Conservation (phyloP, 2,113 vertebrate genomes). For the Actenoides hombroni region DNA sequence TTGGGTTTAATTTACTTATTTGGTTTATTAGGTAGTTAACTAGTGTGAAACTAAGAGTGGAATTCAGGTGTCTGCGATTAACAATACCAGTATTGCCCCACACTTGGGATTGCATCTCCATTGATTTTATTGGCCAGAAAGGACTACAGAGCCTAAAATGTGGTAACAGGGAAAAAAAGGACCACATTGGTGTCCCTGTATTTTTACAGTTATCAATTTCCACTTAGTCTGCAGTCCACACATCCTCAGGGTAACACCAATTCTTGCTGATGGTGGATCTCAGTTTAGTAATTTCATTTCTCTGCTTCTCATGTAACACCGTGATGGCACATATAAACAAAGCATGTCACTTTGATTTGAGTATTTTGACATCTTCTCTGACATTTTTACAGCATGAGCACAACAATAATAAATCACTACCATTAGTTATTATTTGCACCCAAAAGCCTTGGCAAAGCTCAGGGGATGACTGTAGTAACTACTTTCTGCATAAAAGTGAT, state of each 20-base stretch:
- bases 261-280: background rate
- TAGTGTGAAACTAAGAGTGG: background rate
- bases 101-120: background rate
- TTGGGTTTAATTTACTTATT: background rate
- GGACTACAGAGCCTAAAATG: background rate
- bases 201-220: background rate
- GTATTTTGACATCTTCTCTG: background rate
- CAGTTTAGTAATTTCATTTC: background rate
- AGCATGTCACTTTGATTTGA: background rate
- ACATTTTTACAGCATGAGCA: background rate
- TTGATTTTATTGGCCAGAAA: background rate
- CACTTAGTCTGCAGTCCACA: background rate
- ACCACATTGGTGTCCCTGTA: background rate
- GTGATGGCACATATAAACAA: background rate
- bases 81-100: background rate
- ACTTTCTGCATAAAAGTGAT: background rate
- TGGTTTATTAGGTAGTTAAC: background rate
- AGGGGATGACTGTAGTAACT: background rate
- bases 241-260: background rate
- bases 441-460: background rate
- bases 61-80: background rate
- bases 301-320: background rate
- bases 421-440: background rate
- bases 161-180: rapidly evolving
- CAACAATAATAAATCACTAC: background rate